phyloP scores from a whole-genome alignment of 2,888 invertebrate genomes.

The Meteorus cinctellus region DNA sequence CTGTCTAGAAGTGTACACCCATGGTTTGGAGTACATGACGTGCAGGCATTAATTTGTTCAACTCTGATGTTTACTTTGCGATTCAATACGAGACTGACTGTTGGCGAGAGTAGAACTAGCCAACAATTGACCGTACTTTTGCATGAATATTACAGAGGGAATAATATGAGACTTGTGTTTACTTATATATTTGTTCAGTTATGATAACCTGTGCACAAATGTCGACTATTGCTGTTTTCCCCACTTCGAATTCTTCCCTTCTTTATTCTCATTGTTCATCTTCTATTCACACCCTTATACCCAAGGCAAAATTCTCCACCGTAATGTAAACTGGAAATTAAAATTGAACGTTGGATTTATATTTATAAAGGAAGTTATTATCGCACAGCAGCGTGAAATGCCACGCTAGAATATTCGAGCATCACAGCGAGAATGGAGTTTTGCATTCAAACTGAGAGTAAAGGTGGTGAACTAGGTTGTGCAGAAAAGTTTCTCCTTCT shows the following conservation, averaged over 20 bases:
- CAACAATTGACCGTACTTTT: background rate
- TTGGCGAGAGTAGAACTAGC: conserved; percentile 40
- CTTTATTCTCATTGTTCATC: no score
- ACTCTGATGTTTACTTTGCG: conserved; percentile 64
- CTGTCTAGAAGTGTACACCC: no score
- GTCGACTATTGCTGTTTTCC: no score
- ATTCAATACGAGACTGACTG: conserved; percentile 64
- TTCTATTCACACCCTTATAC: no score
- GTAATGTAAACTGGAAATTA: no score
- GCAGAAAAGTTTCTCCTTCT: conserved; percentile 19
- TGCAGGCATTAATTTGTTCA: conserved; percentile 59
- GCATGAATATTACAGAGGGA: background rate
- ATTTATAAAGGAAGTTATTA: conserved; percentile 31
- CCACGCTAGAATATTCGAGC: background rate
- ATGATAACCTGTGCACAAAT: no score
- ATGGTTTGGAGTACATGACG: no score
- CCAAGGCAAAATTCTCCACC: no score
- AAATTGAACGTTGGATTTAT: background rate
- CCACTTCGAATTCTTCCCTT: no score
- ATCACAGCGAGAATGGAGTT: conserved; percentile 35
- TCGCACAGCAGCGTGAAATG: conserved; percentile 2
- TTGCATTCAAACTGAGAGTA: conserved; percentile 9
- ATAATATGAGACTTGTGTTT: background rate
- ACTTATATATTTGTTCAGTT: no score
- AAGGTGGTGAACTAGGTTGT: conserved; percentile 38